Evolutionary conservation across 2,113 vertebrate genomes (phyloP).

Genomic region (Herpetotheres cachinnans): DNA sequence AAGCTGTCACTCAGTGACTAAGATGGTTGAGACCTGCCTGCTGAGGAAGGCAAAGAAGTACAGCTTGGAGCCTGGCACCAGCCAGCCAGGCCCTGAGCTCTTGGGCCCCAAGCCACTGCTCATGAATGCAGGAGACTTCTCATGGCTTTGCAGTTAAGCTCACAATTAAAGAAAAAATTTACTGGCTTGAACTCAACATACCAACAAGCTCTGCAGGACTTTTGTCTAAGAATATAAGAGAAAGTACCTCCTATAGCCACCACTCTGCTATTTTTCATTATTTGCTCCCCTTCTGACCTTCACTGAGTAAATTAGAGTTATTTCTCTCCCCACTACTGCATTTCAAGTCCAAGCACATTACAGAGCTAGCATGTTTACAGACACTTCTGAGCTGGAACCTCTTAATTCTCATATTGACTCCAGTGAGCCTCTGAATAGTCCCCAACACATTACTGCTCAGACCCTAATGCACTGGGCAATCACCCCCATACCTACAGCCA

Average conservation of each 20-base stretch:
- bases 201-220: background rate
- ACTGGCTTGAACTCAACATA: background rate
- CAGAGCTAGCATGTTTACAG: background rate
- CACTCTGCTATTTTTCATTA: background rate
- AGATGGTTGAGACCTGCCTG: background rate
- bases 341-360: background rate
- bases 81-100: background rate
- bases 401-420: background rate
- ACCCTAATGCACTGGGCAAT: background rate
- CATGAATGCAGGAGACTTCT: background rate
- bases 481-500: background rate
- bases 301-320: background rate
- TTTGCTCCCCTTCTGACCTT: background rate
- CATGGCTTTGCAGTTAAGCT: background rate
- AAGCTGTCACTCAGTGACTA: background rate
- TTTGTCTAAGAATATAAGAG: background rate
- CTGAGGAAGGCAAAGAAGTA: background rate
- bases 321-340: background rate
- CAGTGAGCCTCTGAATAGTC: background rate
- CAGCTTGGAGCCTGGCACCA: background rate
- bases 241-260: background rate
- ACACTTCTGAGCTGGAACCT: background rate
- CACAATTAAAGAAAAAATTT: background rate
- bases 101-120: background rate
- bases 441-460: background rate